Evolutionary conservation across 2,797 vertebrate genomes (phyloP), one percentile per base, ranked within the genome.

Genomic region (Jordanella pulchra): DNA sequence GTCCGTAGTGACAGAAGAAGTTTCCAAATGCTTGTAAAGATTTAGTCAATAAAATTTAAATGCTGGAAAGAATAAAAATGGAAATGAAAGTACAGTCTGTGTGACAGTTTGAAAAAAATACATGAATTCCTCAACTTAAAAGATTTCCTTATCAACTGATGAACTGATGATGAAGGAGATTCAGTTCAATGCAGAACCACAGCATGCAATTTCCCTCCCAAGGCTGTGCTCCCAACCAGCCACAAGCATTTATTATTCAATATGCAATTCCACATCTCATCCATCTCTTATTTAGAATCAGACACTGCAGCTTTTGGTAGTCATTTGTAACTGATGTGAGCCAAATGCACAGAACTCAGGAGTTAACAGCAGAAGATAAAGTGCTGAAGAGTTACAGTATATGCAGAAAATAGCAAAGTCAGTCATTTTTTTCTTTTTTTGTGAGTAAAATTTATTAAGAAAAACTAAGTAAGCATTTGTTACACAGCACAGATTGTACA

Each of bases 221-320:
- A 27, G 72, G 72, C 25, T 1, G 69, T 1, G 51, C 65, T 75
- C 44, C 50, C 0, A 60, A 42, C n/a, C 39, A 60, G 42, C 28
- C 53, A 15, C 55, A 39, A 54, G 25, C 78, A 87, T 82, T 10
- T 77, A 82, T 87, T 81, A 87, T 86, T 83, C 65, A 87, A 53
- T 58, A 71, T 39, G 69, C 63, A 67, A 74, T 78, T 79, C 71
- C 48, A 42, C 76, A 72, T 80, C 60, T 18, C 47, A 56, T 66
- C 64, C 71, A 88, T 83, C 17, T 81, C 82, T 80, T 72, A 78
- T 80, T 84, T 39, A 71, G 68, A 80, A 67, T 12, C 65, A 78
- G 65, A 69, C 56, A 42, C 69, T 56, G 47, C 68, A 76, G 83
- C 47, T 65, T 80, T 60, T 54, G 48, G 69, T 54, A 71, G 78